Evolutionary conservation across 1,140 invertebrate species (phyloP).

Genomic region (Delia radicum): DNA sequence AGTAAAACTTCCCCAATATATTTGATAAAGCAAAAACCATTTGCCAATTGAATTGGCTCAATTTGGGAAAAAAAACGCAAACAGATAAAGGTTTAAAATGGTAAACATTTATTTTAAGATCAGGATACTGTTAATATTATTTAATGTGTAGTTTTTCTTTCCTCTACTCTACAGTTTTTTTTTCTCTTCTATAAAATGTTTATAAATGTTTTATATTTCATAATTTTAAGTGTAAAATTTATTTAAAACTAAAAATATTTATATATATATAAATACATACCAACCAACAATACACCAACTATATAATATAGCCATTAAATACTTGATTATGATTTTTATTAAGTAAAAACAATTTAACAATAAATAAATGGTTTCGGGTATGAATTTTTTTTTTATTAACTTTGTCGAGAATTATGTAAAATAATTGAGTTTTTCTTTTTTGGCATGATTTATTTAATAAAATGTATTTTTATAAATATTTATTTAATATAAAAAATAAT

Average conservation of each 20-base stretch:
- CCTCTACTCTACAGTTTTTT: neutral
- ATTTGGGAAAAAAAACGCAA: neutral
- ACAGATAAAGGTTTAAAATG: neutral
- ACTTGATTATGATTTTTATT: neutral
- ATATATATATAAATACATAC: conserved; percentile 8
- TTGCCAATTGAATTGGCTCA: conserved; percentile 13
- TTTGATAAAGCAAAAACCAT: neutral
- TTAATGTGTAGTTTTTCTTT: neutral
- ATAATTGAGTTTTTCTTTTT: neutral
- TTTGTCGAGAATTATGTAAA: too few relatives aligned
- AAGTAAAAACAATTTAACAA: neutral
- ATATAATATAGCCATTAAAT: neutral
- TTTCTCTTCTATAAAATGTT: neutral
- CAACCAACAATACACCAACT: neutral
- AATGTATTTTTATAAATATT: conserved; percentile 1
- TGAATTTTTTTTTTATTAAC: neutral
- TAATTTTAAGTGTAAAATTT: conserved; percentile 12
- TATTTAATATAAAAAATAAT: neutral
- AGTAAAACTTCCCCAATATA: neutral
- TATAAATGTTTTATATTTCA: neutral
- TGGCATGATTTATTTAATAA: neutral
- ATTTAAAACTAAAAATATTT: conserved; percentile 1
- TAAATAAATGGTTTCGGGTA: neutral
- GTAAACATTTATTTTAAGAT: neutral
- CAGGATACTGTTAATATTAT: neutral